Base-by-base conservation (phyloP, 2,113 vertebrate species). In the Prionailurus bengalensis region DNA sequence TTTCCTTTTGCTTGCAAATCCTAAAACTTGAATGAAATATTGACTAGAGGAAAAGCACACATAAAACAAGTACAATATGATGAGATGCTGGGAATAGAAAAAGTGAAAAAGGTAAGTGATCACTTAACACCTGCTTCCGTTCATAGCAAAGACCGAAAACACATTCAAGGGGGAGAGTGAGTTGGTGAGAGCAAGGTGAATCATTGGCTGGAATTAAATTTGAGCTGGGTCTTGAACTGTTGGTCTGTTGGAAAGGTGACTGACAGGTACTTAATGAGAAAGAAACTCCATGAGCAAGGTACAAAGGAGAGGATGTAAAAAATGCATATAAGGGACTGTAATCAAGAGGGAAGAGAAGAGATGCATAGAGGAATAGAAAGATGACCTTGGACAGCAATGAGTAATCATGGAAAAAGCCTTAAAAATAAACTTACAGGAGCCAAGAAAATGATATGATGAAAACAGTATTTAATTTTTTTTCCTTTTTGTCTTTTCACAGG, bases 351-450 rank as follows among this genome's bases (percentile, higher is more conserved):
- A 36, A 3, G 42, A 53, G 48, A 71, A 89, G 36, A 82, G 70
- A 58, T 42, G 16, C 5, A 10, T 74, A 51, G 39, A 82, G 42
- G 11, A 53, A 66, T 45, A 53, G 16, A 90, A 82, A 71, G 81
- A 55, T 61, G 11, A 82, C 21, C 31, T 81, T 53, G 51, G 25
- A 63, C 29, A 39, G 15, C 2, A 7, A 68, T 45, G 73, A 71
- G 53, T 33, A 65, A 89, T 78, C 21, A 51, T 27, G 51, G 4
- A 74, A 95, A 79, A 4, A 66, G 12, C 33, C 71, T 93, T 61
- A 71, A 93, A 97, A 81, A 31, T 70, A 84, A 93, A 84, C 15
- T 78, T 63, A 17, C 58, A 91, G 63, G 31, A 92, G 21, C 55
- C 45, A 68, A 80, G 74, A 39, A 92, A 83, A 6, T 91, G 48